Base-by-base conservation (phyloP, 2,888 invertebrate species). In the Linhomoeus sp. region DNA sequence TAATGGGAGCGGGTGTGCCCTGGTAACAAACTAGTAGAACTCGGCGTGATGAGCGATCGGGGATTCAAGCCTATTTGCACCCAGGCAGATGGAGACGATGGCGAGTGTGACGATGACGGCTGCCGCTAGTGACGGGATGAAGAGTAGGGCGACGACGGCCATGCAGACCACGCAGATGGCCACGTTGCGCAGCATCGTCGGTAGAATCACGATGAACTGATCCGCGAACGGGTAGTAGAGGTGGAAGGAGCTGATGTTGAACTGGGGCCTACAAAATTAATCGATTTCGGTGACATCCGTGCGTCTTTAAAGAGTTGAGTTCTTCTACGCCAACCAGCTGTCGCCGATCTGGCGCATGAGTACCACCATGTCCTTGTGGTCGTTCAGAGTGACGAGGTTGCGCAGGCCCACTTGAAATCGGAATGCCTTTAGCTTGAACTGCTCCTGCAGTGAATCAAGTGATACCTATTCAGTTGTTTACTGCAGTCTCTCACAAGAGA, bases 51-150 rank as follows among this genome's bases (percentile, higher is more conserved):
- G n/a, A n/a, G n/a, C n/a, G n/a, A n/a, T n/a, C n/a, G n/a, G n/a
- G n/a, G n/a, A n/a, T n/a, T n/a, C n/a, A n/a, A n/a, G n/a, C n/a
- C n/a, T n/a, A n/a, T n/a, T n/a, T n/a, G 15, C 33, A 50, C 58
- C 60, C 7, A 62, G 45, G 46, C 62, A 61, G 49, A 62, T 62
- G 39, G 56, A 55, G 48, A 87, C 77, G 49, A 90, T 87, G 59
- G 86, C 84, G 63, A 87, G 80, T 1, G 87, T 86, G 1, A 90
- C 86, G 81, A 87, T 86, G 9, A 88, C 69, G 0, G 84, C 83
- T 66, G 87, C 87, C 19, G 84, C 70, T 17, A 83, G 73, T 62
- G 85, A 85, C 0, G 90, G 90, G 45, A 90, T 88, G 67, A 90
- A 87, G 52, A 90, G 76, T 60, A 88, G 80, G 0, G 87, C 83